Conservation (phyloP, 2,888 invertebrate genomes). For the Campoletis raptor region DNA sequence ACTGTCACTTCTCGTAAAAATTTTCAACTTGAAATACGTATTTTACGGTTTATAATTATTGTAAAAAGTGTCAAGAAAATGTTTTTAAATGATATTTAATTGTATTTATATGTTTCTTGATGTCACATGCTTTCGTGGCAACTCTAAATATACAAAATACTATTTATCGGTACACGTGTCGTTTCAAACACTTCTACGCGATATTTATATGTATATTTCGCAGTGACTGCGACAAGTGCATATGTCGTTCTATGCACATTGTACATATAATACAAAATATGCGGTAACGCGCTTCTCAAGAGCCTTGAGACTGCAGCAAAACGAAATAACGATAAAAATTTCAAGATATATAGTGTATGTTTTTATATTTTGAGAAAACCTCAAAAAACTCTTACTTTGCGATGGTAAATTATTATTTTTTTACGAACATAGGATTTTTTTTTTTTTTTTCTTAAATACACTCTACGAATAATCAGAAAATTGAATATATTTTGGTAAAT, state of each 20-base stretch:
- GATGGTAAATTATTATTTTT: not conserved
- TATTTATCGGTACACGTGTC: conserved; percentile 15
- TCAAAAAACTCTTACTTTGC: not conserved
- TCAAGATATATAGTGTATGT: conserved; percentile 5
- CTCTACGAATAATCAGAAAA: no score
- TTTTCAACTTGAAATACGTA: not conserved
- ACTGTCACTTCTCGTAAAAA: not conserved
- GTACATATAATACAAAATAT: conserved; percentile 26
- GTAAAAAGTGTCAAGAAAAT: not conserved
- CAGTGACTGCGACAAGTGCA: not conserved
- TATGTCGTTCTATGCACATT: not conserved
- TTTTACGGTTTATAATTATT: not conserved
- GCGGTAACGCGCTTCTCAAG: conserved; percentile 26
- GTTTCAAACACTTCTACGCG: not conserved
- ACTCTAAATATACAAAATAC: conserved; percentile 20
- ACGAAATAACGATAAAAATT: conserved; percentile 51
- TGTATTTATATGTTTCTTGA: not conserved
- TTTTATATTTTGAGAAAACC: not conserved
- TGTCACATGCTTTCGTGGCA: not conserved
- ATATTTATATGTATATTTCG: not conserved
- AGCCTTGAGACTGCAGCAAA: conserved; percentile 47
- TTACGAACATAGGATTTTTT: no score
- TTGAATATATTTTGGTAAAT: no score
- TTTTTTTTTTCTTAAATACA: no score
- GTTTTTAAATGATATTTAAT: not conserved